Evolutionary conservation across 2,797 vertebrate species (phyloP).

Genomic region (Tragelaphus eurycerus): DNA sequence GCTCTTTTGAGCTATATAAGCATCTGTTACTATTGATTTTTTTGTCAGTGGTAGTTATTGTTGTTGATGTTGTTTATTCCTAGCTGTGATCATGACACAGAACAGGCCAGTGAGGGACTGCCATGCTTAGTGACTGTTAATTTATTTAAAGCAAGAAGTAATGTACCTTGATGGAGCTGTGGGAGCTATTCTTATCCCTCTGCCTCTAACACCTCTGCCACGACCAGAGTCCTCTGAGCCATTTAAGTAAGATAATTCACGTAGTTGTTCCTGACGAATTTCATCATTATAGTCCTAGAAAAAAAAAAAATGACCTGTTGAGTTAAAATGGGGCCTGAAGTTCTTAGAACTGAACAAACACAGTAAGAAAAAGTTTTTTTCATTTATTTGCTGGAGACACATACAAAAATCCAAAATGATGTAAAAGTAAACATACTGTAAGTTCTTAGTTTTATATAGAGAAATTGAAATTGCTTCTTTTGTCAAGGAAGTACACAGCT

Average conservation of each 20-base stretch:
- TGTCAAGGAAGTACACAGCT: background rate
- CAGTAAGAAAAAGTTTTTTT: background rate
- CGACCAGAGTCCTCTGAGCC: slow-evolving; percentile 94
- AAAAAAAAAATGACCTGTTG: background rate
- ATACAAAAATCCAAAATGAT: background rate
- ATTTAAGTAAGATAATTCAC: slow-evolving; percentile 96
- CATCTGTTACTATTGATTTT: background rate
- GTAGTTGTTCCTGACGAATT: slow-evolving; percentile 98
- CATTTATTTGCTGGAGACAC: background rate
- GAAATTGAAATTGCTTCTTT: background rate
- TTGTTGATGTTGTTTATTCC: background rate
- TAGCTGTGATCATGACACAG: background rate
- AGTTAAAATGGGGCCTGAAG: background rate
- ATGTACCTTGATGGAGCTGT: slow-evolving; percentile 89
- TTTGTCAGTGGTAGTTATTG: background rate
- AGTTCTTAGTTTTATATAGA: background rate
- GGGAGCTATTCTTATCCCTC: slow-evolving; percentile 87
- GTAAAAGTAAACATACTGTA: background rate
- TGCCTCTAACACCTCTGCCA: slow-evolving; percentile 89
- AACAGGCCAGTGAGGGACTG: background rate
- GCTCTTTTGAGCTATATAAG: background rate
- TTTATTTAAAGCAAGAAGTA: background rate
- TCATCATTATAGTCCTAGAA: slow-evolving; percentile 98
- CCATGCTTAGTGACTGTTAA: background rate
- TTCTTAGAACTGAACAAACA: background rate